Evolutionary conservation across 2,797 vertebrate genomes (phyloP).

Genomic region (Trachurus trachurus): DNA sequence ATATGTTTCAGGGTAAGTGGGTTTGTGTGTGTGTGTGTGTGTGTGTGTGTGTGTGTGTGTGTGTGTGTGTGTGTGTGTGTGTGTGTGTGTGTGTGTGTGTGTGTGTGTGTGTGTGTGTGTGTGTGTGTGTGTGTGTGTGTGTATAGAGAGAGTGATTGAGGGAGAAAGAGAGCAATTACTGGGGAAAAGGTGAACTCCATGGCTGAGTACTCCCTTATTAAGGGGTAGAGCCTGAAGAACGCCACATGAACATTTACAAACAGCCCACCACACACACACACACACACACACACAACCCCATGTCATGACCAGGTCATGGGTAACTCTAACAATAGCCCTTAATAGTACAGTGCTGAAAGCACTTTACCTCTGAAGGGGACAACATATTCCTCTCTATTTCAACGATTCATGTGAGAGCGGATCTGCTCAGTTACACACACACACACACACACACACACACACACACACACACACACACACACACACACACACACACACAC

Average conservation of each 20-base stretch:
- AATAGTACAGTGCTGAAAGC: constrained; percentile 70
- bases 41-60: too few relatives aligned
- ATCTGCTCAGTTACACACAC: constrained; percentile 14
- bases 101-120: too few relatives aligned
- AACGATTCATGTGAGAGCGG: constrained; percentile 52
- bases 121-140: too few relatives aligned
- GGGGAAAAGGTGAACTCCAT: constrained; percentile 71
- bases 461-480: constrained; percentile 2
- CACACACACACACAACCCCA: constrained; percentile 10
- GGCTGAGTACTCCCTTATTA: constrained; percentile 68
- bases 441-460: not conserved
- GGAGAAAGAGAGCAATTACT: constrained; percentile 53
- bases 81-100: too few relatives aligned
- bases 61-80: too few relatives aligned
- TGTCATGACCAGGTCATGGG: constrained; percentile 66
- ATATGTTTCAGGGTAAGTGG: constrained; percentile 16
- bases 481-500: not conserved
- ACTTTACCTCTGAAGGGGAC: constrained; percentile 58
- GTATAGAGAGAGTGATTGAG: not conserved
- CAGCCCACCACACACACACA: constrained; percentile 27
- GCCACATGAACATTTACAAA: constrained; percentile 64
- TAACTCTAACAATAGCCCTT: constrained; percentile 69
- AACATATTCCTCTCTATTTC: constrained; percentile 53
- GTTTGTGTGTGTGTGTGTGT: constrained; percentile 17
- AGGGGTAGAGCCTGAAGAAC: constrained; percentile 74